A percentile compares a stretch with the other conserved stretches of the same genome.
These are phyloP conservation scores for Pygoscelis antarcticus DNA, from an alignment of 2,113 vertebrate genomes.

Conservation along the genomic window DNA sequence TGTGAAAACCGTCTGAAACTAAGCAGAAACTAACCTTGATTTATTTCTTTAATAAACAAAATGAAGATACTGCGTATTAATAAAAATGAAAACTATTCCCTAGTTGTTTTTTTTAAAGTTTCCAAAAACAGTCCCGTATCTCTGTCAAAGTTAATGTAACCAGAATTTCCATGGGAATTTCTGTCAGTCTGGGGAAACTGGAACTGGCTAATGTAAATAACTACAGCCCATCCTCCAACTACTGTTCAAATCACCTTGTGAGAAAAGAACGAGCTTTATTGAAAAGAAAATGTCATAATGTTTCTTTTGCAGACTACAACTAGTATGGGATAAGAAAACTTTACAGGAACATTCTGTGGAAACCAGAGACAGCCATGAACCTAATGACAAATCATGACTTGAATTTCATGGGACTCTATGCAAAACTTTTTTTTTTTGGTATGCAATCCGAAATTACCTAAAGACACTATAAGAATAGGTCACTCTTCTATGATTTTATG, in stretches of 20 bases:
- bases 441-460: not conserved
- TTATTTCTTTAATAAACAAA: conserved; percentile 69
- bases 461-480: not conserved
- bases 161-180: conserved; percentile 65
- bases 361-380: not conserved
- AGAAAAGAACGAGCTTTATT: not conserved
- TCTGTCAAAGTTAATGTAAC: conserved; percentile 66
- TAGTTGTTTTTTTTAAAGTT: not conserved
- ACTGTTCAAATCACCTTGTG: conserved; percentile 32
- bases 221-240: conserved; percentile 9
- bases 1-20: conserved; percentile 53
- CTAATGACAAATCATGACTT: not conserved
- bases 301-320: not conserved
- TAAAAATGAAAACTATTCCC: conserved; percentile 63
- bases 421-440: not conserved
- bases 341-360: not conserved
- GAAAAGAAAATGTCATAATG: not conserved
- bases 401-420: not conserved
- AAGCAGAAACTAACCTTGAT: conserved; percentile 61
- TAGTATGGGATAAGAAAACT: not conserved
- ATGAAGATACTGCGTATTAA: conserved; percentile 49
- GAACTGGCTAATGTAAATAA: conserved; percentile 41
- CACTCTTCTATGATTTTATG: not conserved
- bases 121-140: conserved; percentile 52
- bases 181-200: conserved; percentile 24